phyloP scores from a whole-genome alignment of 2,797 vertebrate genomes.

The Chelmon rostratus region DNA sequence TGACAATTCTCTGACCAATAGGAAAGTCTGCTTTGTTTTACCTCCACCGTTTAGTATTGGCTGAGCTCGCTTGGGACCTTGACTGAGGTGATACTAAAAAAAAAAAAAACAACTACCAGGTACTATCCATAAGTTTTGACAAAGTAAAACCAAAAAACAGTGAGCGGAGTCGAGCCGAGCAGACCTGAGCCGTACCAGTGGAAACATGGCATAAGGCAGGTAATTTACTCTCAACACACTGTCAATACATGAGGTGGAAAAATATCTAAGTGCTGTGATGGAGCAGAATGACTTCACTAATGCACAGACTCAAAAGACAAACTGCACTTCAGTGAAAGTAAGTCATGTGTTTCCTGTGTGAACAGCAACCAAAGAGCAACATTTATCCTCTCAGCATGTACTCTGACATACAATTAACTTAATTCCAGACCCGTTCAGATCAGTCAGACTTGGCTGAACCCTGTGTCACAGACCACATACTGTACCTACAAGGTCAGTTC shows the following conservation, averaged over 20 bases:
- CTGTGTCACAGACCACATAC: neutral
- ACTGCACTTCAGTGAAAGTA: slow-evolving; percentile 5
- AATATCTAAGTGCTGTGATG: slow-evolving; percentile 42
- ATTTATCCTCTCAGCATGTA: slow-evolving; percentile 3
- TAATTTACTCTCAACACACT: slow-evolving; percentile 66
- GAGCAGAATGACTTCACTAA: slow-evolving; percentile 26
- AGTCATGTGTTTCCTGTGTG: neutral
- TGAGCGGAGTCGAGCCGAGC: too few relatives aligned
- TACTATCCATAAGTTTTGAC: too few relatives aligned
- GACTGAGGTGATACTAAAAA: too few relatives aligned
- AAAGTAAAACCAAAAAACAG: too few relatives aligned
- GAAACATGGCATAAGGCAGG: slow-evolving; percentile 23
- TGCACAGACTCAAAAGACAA: neutral
- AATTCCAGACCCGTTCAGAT: slow-evolving; percentile 5
- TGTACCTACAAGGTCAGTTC: neutral
- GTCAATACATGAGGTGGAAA: slow-evolving; percentile 34
- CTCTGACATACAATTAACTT: neutral
- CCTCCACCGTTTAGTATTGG: too few relatives aligned
- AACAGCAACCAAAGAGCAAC: slow-evolving; percentile 19
- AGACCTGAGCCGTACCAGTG: too few relatives aligned
- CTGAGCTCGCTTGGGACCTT: too few relatives aligned
- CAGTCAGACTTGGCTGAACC: neutral
- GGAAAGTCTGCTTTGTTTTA: too few relatives aligned
- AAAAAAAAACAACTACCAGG: too few relatives aligned
- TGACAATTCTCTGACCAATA: too few relatives aligned